Percentiles rank a stretch among this genome's conserved stretches.
phyloP scores from a whole-genome alignment of 2,113 vertebrate genomes.

The Delphinapterus leucas region DNA sequence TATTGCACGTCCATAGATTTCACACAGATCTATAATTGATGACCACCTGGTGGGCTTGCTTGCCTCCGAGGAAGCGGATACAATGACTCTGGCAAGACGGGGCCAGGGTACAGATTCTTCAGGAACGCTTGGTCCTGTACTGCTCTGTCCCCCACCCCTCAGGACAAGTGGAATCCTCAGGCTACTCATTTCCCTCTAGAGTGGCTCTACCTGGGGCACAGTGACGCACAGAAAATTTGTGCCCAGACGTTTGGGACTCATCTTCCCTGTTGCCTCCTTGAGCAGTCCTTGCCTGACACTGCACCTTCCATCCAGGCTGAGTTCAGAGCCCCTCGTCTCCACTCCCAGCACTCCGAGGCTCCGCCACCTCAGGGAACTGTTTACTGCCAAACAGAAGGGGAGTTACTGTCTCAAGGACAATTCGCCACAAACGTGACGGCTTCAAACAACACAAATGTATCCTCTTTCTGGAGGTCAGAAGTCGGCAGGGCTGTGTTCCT shows the following conservation, averaged over 20 bases:
- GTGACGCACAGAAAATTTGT: not conserved
- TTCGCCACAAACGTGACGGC: not conserved
- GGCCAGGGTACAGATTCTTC: not conserved
- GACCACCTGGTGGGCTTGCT: not conserved
- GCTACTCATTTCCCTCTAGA: not conserved
- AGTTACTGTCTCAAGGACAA: not conserved
- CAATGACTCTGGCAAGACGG: not conserved
- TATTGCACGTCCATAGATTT: not conserved
- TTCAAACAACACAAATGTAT: not conserved
- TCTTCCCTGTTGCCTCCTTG: not conserved
- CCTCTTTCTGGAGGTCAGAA: not conserved
- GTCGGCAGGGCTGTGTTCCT: not conserved
- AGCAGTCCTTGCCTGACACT: not conserved
- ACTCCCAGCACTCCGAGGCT: not conserved
- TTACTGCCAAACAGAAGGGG: not conserved
- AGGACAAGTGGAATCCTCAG: not conserved
- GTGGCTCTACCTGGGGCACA: not conserved
- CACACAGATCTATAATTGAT: not conserved
- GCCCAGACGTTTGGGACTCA: not conserved
- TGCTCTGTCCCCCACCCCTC: not conserved
- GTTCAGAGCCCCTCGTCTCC: not conserved
- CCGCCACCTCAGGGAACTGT: not conserved
- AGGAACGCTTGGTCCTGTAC: not conserved
- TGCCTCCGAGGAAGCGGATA: not conserved
- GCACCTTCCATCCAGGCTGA: not conserved